These are phyloP conservation scores for Paradoxurus hermaphroditus DNA, from an alignment of 2,113 vertebrate species.

Conservation along the genomic window DNA sequence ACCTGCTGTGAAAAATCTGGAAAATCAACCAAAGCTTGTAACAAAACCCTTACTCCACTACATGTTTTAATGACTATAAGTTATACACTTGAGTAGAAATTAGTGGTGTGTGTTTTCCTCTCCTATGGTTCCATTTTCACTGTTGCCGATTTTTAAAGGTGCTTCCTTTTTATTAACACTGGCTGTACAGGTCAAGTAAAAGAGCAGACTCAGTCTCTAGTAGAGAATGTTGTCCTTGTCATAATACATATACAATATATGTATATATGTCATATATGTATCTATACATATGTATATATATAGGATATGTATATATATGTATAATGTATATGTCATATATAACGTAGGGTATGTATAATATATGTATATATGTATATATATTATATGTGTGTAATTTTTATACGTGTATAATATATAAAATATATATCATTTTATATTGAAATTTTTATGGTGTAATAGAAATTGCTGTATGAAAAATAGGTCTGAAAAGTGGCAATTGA, in stretches of 20 bases:
- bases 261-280: too few relatives aligned
- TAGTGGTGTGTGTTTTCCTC: neutral
- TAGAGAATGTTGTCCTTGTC: neutral
- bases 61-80: neutral
- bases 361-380: too few relatives aligned
- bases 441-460: slow-evolving; percentile 3
- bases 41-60: neutral
- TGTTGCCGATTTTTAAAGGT: neutral
- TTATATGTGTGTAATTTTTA: too few relatives aligned
- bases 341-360: too few relatives aligned
- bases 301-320: too few relatives aligned
- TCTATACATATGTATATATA: too few relatives aligned
- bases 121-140: neutral
- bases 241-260: too few relatives aligned
- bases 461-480: slow-evolving; percentile 34
- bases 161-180: neutral
- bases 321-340: too few relatives aligned
- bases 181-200: neutral
- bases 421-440: neutral
- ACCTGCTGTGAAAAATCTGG: neutral
- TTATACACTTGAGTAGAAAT: neutral
- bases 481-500: slow-evolving; percentile 40
- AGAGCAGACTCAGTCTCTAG: neutral
- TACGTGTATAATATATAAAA: too few relatives aligned
- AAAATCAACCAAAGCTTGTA: neutral